Percentiles rank a stretch among this genome's conserved stretches.
Conservation (phyloP, 2,888 invertebrate genomes). For the Tetragonula carbonaria region DNA sequence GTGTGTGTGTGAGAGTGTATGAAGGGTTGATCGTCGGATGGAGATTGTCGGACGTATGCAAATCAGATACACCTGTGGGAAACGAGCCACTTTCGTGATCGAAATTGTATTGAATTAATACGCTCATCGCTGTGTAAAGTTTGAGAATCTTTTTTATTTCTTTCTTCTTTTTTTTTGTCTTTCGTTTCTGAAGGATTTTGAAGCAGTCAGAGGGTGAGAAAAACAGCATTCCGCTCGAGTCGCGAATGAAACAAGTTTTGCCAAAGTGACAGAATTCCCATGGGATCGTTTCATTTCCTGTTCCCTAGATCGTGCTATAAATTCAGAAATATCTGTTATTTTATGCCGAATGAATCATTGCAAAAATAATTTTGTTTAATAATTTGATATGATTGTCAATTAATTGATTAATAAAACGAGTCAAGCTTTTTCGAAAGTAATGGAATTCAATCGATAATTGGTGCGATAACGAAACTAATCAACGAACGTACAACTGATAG, state of each 20-base stretch:
- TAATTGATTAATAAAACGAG: no score
- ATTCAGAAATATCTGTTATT: background rate
- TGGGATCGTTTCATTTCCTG: no score
- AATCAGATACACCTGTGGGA: slow-evolving; percentile 41
- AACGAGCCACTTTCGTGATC: slow-evolving; percentile 26
- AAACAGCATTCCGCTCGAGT: no score
- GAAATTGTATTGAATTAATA: slow-evolving; percentile 27
- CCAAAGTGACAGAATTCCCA: background rate
- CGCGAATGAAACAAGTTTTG: background rate
- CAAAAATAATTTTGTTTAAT: background rate
- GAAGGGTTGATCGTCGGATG: slow-evolving; percentile 16
- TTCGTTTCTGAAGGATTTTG: background rate
- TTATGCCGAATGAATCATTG: background rate
- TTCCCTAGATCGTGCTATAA: background rate
- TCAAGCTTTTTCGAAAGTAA: no score
- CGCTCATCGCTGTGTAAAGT: slow-evolving; percentile 19
- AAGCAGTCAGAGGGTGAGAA: background rate
- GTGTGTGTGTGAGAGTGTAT: no score
- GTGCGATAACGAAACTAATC: no score
- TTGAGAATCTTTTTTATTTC: background rate
- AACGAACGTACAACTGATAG: no score
- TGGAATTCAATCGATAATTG: no score
- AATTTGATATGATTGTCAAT: background rate
- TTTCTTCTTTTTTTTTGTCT: background rate
- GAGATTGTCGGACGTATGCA: slow-evolving; percentile 43